Evolutionary conservation across 2,797 vertebrate genomes (phyloP).

Genomic region (Chelmon rostratus): DNA sequence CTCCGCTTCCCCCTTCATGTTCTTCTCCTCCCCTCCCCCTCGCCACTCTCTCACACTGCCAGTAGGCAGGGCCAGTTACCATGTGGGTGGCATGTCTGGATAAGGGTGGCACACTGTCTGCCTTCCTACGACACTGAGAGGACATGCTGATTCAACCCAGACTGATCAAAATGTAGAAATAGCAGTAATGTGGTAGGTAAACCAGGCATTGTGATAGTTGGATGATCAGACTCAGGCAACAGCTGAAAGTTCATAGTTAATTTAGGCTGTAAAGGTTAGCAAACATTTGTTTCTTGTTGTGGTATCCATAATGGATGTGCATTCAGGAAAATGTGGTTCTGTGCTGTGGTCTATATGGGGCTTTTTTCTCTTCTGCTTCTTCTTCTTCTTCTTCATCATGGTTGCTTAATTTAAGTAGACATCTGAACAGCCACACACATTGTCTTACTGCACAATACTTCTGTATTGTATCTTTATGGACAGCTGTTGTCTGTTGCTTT

Average conservation of each 20-base stretch:
- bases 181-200: slow-evolving; percentile 51
- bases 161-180: slow-evolving; percentile 45
- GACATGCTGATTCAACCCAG: slow-evolving; percentile 51
- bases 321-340: slow-evolving; percentile 31
- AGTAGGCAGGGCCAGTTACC: slow-evolving; percentile 65
- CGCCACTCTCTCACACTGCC: slow-evolving; percentile 31
- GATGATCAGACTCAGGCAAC: slow-evolving; percentile 14
- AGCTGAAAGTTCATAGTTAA: slow-evolving; percentile 24
- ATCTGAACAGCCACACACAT: background rate
- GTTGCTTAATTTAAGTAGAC: slow-evolving; percentile 3
- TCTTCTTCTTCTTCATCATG: slow-evolving; percentile 19
- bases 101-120: slow-evolving; percentile 71
- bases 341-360: slow-evolving; percentile 10
- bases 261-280: slow-evolving; percentile 13
- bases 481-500: slow-evolving; percentile 45
- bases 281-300: slow-evolving; percentile 41
- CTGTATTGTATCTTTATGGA: background rate
- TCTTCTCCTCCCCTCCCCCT: slow-evolving; percentile 59
- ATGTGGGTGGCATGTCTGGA: slow-evolving; percentile 79
- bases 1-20: slow-evolving; percentile 37
- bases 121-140: slow-evolving; percentile 38
- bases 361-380: background rate
- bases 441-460: slow-evolving; percentile 6
- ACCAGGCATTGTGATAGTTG: background rate
- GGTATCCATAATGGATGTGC: slow-evolving; percentile 17